phyloP scores from a whole-genome alignment of 2,797 vertebrate species.

The Amphiprion clarkii region DNA sequence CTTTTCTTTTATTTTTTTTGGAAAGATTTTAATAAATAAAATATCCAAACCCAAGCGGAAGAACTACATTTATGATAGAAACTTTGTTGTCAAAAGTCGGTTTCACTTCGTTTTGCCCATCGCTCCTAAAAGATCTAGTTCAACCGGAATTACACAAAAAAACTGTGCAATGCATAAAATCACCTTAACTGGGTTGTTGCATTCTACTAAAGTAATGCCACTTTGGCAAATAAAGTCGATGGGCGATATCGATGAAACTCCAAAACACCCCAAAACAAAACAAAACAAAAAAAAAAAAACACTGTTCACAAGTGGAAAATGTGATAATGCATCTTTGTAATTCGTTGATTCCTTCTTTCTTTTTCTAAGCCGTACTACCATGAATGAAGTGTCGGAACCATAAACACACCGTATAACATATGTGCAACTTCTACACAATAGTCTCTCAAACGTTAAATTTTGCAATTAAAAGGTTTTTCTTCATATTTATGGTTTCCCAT shows the following conservation, averaged over 20 bases:
- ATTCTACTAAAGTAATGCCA: constrained; percentile 78
- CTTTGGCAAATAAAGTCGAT: constrained; percentile 90
- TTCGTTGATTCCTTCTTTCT: constrained; percentile 70
- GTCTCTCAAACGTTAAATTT: constrained; percentile 93
- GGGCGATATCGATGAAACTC: constrained; percentile 83
- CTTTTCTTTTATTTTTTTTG: constrained; percentile 51
- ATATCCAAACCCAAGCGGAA: constrained; percentile 93
- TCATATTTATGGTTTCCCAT: constrained; percentile 93
- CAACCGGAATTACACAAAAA: constrained; percentile 85
- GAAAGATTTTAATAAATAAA: constrained; percentile 88
- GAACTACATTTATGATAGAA: constrained; percentile 91
- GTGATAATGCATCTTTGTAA: constrained; percentile 87
- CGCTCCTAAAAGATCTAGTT: constrained; percentile 82
- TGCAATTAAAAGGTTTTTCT: constrained; percentile 94
- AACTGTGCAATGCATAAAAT: constrained; percentile 91
- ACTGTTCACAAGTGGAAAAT: constrained; percentile 89
- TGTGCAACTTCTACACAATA: constrained; percentile 97
- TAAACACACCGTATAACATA: constrained; percentile 89
- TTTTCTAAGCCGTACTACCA: constrained; percentile 86
- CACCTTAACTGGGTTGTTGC: constrained; percentile 78
- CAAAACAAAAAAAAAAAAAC: constrained; percentile 85
- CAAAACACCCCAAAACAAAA: too few species aligned
- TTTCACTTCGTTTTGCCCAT: constrained; percentile 85
- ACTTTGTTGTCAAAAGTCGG: constrained; percentile 88
- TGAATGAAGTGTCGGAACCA: constrained; percentile 92